A percentile compares a stretch with the other conserved stretches of the same genome.
Conservation (phyloP, 1,140 invertebrate genomes). For the Nautilus pompilius region DNA sequence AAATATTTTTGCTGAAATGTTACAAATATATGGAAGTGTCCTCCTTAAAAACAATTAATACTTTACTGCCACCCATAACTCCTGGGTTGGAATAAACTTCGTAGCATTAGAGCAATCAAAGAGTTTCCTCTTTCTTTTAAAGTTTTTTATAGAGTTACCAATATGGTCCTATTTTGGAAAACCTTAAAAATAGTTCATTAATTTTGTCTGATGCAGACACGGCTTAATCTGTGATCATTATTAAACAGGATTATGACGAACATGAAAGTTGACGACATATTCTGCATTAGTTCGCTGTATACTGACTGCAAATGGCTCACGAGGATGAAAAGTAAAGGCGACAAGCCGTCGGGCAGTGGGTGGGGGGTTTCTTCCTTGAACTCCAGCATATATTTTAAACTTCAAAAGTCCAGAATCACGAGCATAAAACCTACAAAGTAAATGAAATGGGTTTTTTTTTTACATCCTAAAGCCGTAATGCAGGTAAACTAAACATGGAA, state of each 20-base stretch:
- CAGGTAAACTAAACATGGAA: no score
- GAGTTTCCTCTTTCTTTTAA: neutral
- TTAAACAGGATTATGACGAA: slow-evolving; percentile 53
- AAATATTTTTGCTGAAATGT: no score
- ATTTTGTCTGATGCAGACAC: no score
- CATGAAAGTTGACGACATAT: slow-evolving; percentile 94
- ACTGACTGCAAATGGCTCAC: slow-evolving; percentile 92
- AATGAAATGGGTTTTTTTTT: slow-evolving; percentile 1
- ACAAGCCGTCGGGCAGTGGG: slow-evolving; percentile 74
- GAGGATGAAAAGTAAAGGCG: slow-evolving; percentile 97
- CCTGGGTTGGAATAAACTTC: neutral
- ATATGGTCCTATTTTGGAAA: neutral
- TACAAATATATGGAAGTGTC: no score
- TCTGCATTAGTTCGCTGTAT: slow-evolving; percentile 93
- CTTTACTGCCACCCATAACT: slow-evolving; percentile 2
- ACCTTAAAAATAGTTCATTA: no score
- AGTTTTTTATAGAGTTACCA: neutral
- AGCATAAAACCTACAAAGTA: slow-evolving; percentile 76
- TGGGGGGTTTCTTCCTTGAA: slow-evolving; percentile 61
- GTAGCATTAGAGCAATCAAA: neutral
- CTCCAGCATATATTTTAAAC: slow-evolving; percentile 81
- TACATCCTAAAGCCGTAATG: no score
- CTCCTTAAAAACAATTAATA: no score
- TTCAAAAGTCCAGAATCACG: slow-evolving; percentile 85
- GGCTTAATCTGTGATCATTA: neutral